Conservation (phyloP, 2,113 vertebrate species). For the Acrocephalus arundinaceus region DNA sequence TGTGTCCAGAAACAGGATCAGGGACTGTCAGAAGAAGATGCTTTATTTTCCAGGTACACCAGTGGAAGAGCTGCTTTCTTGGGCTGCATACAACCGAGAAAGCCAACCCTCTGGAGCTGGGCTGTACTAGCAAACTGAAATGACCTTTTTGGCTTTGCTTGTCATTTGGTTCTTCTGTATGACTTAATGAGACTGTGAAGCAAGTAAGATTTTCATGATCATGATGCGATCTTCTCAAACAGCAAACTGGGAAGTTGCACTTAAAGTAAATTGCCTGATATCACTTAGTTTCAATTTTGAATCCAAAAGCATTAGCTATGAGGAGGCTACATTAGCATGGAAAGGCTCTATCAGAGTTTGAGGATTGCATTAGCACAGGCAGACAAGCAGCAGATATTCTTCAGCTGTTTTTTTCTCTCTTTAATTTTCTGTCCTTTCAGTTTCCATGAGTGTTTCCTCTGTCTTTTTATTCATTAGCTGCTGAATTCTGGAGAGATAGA, state of each 20-base stretch:
- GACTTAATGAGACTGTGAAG: not conserved
- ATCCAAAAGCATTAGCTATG: not conserved
- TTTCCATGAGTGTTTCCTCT: not conserved
- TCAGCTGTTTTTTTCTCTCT: not conserved
- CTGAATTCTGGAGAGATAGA: not conserved
- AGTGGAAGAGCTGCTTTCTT: not conserved
- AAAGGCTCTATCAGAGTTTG: not conserved
- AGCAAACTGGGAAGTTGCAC: not conserved
- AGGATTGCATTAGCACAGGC: not conserved
- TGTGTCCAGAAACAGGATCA: not conserved
- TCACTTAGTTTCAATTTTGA: not conserved
- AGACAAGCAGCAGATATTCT: not conserved
- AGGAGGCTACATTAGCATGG: not conserved
- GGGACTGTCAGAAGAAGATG: not conserved
- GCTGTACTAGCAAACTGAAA: not conserved
- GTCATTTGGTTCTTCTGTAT: not conserved
- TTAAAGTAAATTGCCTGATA: not conserved
- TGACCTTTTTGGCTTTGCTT: not conserved
- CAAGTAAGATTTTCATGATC: not conserved
- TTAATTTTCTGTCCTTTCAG: not conserved
- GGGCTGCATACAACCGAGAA: not conserved
- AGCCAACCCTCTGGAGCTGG: not conserved
- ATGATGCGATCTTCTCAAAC: not conserved
- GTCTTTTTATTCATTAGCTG: constrained; percentile 23
- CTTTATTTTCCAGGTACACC: not conserved